These are phyloP conservation scores for Papilio gigon DNA, from an alignment of 2,888 invertebrate species.

Conservation along the genomic window DNA sequence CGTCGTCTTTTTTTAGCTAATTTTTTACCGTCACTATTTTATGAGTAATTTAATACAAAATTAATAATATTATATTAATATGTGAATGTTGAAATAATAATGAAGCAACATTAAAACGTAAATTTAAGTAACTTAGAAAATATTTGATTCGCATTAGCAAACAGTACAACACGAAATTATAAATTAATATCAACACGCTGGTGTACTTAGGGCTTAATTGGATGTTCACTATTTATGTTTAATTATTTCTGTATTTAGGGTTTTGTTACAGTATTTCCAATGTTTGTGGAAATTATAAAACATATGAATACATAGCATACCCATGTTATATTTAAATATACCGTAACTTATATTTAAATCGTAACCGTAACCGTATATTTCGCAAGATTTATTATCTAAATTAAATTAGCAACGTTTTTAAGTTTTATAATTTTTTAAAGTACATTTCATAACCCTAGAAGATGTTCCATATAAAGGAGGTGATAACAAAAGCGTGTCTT, in stretches of 20 bases:
- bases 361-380: too few relatives aligned
- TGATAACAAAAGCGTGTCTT: slow-evolving; percentile 36
- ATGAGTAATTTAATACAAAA: too few relatives aligned
- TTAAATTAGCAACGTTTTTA: too few relatives aligned
- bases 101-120: too few relatives aligned
- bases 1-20: too few relatives aligned
- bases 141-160: not conserved
- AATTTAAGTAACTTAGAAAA: not conserved
- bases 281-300: not conserved
- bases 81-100: too few relatives aligned
- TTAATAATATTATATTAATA: too few relatives aligned
- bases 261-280: not conserved
- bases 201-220: slow-evolving; percentile 2
- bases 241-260: not conserved
- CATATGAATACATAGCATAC: too few relatives aligned
- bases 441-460: slow-evolving; percentile 4
- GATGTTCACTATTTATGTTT: not conserved
- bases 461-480: slow-evolving; percentile 11
- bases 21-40: too few relatives aligned
- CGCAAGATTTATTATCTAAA: too few relatives aligned
- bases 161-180: slow-evolving; percentile 1
- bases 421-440: not conserved
- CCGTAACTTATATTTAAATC: too few relatives aligned
- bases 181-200: not conserved
- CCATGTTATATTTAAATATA: too few relatives aligned